Base-by-base conservation (phyloP, 2,888 invertebrate species). In the Lobophora halterata region DNA sequence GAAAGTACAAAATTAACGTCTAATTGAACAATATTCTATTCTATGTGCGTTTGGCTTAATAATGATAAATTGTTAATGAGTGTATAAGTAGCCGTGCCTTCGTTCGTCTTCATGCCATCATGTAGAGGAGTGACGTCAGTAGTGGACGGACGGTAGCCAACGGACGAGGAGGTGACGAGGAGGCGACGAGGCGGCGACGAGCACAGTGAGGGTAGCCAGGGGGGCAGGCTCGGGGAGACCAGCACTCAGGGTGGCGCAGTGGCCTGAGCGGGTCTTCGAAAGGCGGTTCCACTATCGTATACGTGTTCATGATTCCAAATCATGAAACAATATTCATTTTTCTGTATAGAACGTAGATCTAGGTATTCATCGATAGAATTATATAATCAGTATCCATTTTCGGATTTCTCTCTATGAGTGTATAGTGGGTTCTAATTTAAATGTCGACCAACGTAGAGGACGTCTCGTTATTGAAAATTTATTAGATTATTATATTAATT, bases 321-420 rank as follows among this genome's bases (percentile, higher is more conserved):
- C 86, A 77, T 82, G 83, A 66, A 66, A 67, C 71, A 72, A 59
- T 69, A 78, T 75, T 73, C 78, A 74, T 80, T 79, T 83, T 79
- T 82, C 76, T 83, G 83, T 86, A 81, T 76, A 82, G 73, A 63
- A 79, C 68, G 79, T 86, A 86, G 86, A 49, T 52, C 74, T 83
- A 83, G 85, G 73, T 73, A 83, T 79, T 85, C 80, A 81, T 76
- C 78, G 80, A 82, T 80, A 82, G 79, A 85, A 81, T 79, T 82
- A 83, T 83, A 83, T 80, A 85, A 86, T 76, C 80, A 79, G 82
- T 86, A 86, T 85, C 82, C 83, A 82, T 72, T 80, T 81, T 85
- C 76, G 86, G 85, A 83, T 82, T 86, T 85, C 86, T 87, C 86
- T 86, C 86, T 86, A 86, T 85, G 80, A 85, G 79, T 85, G 83